phyloP scores from a whole-genome alignment of 2,797 vertebrate genomes.

The Pipistrellus nathusii region DNA sequence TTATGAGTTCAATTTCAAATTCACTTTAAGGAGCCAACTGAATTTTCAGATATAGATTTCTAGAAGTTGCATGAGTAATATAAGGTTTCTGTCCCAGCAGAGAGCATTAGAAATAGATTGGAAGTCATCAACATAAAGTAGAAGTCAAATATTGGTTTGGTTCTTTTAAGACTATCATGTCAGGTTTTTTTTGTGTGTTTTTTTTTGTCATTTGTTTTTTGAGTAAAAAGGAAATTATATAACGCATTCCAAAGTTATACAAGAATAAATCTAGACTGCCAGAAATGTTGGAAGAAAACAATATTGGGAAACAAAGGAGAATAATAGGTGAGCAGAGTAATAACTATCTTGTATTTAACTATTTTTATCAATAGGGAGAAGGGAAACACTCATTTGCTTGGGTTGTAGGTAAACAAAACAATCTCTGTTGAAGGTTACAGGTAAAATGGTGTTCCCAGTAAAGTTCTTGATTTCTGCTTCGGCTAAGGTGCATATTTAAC shows the following conservation, averaged over 20 bases:
- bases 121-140: background rate
- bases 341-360: background rate
- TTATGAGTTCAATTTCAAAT: background rate
- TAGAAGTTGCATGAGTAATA: background rate
- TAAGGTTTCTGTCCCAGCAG: background rate
- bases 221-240: background rate
- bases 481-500: background rate
- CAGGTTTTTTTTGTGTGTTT: background rate
- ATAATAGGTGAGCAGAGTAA: background rate
- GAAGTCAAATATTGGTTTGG: background rate
- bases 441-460: background rate
- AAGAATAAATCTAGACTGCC: background rate
- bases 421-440: background rate
- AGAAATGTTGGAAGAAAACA: background rate
- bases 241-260: background rate
- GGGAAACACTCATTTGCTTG: background rate
- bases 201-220: background rate
- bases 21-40: background rate
- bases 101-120: background rate
- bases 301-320: background rate
- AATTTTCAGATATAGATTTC: background rate
- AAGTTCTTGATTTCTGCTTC: background rate
- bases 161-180: background rate
- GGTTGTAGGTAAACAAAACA: background rate
- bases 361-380: background rate